Conservation (phyloP, 2,797 vertebrate species). For the Thaleichthys pacificus region DNA sequence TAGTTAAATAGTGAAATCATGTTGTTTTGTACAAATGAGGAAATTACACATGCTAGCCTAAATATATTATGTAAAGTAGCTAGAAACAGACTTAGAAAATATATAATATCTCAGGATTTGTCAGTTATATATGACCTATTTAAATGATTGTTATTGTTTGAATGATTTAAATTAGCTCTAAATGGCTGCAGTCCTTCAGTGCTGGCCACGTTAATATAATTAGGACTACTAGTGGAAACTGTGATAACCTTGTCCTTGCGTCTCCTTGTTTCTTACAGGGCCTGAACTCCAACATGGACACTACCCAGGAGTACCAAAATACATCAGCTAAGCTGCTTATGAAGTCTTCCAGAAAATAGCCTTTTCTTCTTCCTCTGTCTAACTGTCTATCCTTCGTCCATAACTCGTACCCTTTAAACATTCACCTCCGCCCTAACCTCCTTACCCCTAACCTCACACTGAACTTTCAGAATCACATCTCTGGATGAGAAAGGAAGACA, state of each 20-base stretch:
- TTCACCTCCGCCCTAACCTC: background rate
- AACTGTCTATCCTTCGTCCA: background rate
- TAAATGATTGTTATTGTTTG: too few species aligned
- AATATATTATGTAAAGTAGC: too few species aligned
- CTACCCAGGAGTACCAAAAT: slow-evolving; percentile 40
- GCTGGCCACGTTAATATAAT: background rate
- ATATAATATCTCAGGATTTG: too few species aligned
- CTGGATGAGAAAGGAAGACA: background rate
- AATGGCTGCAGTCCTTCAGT: background rate
- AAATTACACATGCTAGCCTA: background rate
- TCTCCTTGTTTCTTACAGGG: slow-evolving; percentile 30
- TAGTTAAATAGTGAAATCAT: too few species aligned
- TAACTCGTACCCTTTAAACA: background rate
- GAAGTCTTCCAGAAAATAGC: slow-evolving; percentile 26
- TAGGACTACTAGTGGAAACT: background rate
- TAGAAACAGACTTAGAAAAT: too few species aligned
- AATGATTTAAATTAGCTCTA: background rate
- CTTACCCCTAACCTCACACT: background rate
- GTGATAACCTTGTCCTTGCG: background rate
- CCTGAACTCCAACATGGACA: slow-evolving; percentile 13
- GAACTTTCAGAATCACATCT: background rate
- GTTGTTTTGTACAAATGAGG: too few species aligned
- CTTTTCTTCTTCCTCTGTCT: slow-evolving; percentile 9
- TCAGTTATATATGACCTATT: too few species aligned
- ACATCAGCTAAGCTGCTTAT: slow-evolving; percentile 54